Base-by-base conservation (phyloP, 2,888 invertebrate genomes). In the Lagria hirta region DNA sequence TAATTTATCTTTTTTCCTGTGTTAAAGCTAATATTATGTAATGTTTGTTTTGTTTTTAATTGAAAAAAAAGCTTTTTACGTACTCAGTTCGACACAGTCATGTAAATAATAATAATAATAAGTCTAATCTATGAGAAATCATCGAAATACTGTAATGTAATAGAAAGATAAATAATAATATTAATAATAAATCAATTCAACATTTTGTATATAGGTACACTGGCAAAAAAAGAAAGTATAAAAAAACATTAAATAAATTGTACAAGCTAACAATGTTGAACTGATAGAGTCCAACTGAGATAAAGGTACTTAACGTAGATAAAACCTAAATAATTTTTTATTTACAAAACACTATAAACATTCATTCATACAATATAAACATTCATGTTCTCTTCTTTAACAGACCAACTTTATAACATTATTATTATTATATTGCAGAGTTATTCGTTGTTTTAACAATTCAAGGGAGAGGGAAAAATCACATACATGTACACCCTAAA, bases 131-230 rank as follows among this genome's bases (percentile, higher is more conserved):
- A 41, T 52, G 57, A 41, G 36, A 44, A 27, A 26, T 37, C 32
- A 30, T 43, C 32, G 23, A 44, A 28, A 68, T 66, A 68, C 66
- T 66, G 66, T 64, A 60, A 58, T 58, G 68, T 68, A 66, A 66
- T 54, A 60, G 54, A 58, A 48, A 59, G 30, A 30, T 34, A 34
- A 45, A 41, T 40, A 41, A 51, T 51, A 43, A 55, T 49, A 46
- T 35, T 34, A 47, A 33, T 49, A 52, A 55, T 43, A 49, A 60
- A 47, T 51, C 49, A 52, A 50, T 48, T 55, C 54, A 56, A 57
- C 55, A 57, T 56, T 46, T 48, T 51, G 47, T 59, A n/a, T n/a
- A n/a, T n/a, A 59, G 55, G 55, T 57, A 58, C 57, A 58, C 52
- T 60, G 60, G 57, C 58, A 44, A 44, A 43, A 43, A 17, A 21